A percentile compares a stretch with the other conserved stretches of the same genome.
Evolutionary conservation across 2,113 vertebrate species (phyloP).

Genomic region (Acanthochromis polyacanthus): DNA sequence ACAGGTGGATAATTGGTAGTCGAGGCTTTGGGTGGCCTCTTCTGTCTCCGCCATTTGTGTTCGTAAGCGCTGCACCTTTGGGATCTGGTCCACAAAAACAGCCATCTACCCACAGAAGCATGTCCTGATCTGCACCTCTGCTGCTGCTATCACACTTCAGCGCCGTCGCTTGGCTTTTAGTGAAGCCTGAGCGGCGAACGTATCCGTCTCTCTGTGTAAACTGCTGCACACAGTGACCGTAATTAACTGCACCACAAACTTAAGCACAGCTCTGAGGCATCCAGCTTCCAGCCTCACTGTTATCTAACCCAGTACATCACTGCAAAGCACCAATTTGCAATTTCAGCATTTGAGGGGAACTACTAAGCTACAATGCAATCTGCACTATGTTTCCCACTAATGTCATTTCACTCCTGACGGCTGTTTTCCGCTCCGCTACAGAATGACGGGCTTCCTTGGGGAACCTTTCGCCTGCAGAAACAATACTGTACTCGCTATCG

Average conservation of each 20-base stretch:
- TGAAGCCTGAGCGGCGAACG: conserved; percentile 28
- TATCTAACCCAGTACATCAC: conserved; percentile 35
- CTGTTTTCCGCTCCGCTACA: conserved; percentile 33
- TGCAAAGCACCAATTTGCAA: conserved; percentile 40
- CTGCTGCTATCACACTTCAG: conserved; percentile 50
- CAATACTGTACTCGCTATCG: conserved; percentile 18
- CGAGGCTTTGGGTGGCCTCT: conserved; percentile 42
- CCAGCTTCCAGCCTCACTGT: conserved; percentile 38
- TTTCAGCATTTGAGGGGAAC: conserved; percentile 44
- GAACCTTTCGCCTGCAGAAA: conserved; percentile 7
- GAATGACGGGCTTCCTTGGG: conserved; percentile 15
- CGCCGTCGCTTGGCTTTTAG: conserved; percentile 51
- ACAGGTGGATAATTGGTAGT: conserved; percentile 72
- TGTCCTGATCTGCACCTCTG: conserved; percentile 56
- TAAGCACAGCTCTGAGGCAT: conserved; percentile 56
- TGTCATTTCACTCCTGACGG: conserved; percentile 48
- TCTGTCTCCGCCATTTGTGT: conserved; percentile 52
- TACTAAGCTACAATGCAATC: conserved; percentile 37
- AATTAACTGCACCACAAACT: conserved; percentile 65
- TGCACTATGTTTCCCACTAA: conserved; percentile 23
- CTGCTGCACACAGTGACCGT: conserved; percentile 31
- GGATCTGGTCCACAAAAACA: conserved; percentile 52
- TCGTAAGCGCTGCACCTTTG: conserved; percentile 51
- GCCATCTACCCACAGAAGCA: conserved; percentile 42
- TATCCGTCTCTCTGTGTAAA: conserved; percentile 36